phyloP scores from a whole-genome alignment of 2,888 invertebrate species.

The Synergus gifuensis region DNA sequence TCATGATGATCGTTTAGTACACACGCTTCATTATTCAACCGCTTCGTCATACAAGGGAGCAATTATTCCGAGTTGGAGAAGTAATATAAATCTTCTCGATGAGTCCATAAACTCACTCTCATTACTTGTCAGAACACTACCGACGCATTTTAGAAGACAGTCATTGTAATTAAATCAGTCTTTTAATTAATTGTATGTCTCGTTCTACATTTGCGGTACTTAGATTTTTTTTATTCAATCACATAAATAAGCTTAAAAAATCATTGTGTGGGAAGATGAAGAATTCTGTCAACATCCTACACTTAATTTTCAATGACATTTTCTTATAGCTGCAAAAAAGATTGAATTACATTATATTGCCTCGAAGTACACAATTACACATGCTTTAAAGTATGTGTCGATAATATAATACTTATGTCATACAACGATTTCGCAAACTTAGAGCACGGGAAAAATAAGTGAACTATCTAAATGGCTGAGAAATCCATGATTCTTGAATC shows the following conservation, averaged over 20 bases:
- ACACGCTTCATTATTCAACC: constrained; percentile 26
- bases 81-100: constrained; percentile 17
- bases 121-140: neutral
- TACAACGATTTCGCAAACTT: constrained; percentile 55
- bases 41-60: constrained; percentile 19
- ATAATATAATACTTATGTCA: constrained; percentile 55
- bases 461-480: constrained; percentile 19
- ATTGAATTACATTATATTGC: neutral
- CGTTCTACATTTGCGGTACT: constrained; percentile 20
- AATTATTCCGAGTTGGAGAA: constrained; percentile 45
- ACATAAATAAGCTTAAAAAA: neutral
- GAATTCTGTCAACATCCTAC: neutral
- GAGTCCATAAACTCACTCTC: constrained; percentile 8
- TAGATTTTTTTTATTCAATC: neutral
- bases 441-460: neutral
- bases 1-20: constrained; percentile 48
- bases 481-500: constrained; percentile 18
- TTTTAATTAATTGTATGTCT: constrained; percentile 52
- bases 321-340: neutral
- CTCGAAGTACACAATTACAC: constrained; percentile 1
- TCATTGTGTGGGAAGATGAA: neutral
- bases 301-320: neutral
- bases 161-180: constrained; percentile 53
- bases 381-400: neutral
- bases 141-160: constrained; percentile 1